Evolutionary conservation across 2,888 invertebrate species (phyloP), one percentile per base, ranked within the genome.

Genomic region (Drosophila phalerata): DNA sequence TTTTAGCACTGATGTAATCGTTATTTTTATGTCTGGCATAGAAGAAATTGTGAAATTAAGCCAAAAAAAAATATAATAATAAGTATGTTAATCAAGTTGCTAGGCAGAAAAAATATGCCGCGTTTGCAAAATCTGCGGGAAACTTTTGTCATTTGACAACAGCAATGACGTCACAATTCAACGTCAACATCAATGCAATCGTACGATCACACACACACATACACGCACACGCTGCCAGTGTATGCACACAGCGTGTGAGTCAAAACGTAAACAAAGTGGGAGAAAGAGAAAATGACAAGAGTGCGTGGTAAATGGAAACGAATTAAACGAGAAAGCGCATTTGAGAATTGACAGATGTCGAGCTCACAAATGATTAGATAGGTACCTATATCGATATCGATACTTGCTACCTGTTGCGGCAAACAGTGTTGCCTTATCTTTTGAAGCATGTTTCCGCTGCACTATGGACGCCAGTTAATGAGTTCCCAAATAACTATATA

Each of bases 251-350:
- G 37, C 15, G 45, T 55, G 42, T 34, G 34, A 47, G 51, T 42
- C 38, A 77, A 30, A 74, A 69, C 25, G 55, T 76, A 78, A 76
- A 76, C 76, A 76, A 76, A 57, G 28, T n/a, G 28, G 11, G 34
- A 15, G 22, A 34, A 22, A 25, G 25, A 25, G 8, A 25, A 45
- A 37, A 28, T 9, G 56, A 49, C 38, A 42, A 34, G 42, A 19
- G 22, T 45, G 64, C 64, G 55, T 69, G 60, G 42, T 69, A 28
- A 40, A 49, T 37, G 32, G 6, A 25, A 15, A 49, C 38, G 25
- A 65, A 45, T 19, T 11, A 1, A 40, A 25, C 15, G 38, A 56
- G 47, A 69, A 57, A 61, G 22, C 22, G 56, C 74, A 60, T 55
- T 45, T 51, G 42, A 17, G 37, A 57, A 62, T 57, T 69, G 51